Evolutionary conservation across 2,888 invertebrate genomes (phyloP).

Genomic region (Sepioteuthis lessoniana): DNA sequence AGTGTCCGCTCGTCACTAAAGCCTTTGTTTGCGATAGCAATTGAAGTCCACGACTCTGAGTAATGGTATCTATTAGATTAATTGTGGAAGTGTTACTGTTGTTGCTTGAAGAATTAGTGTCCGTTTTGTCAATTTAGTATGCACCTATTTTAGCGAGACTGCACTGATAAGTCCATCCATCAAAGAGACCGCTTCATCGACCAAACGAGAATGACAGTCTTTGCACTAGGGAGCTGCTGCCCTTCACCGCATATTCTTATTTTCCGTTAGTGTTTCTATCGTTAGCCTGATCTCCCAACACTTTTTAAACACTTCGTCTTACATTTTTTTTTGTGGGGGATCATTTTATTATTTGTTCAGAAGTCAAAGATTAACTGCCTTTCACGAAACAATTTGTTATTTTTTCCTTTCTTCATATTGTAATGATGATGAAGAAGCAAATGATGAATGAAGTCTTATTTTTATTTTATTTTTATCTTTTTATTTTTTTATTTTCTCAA

Average conservation of each 20-base stretch:
- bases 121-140: neutral
- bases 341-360: neutral
- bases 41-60: neutral
- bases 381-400: neutral
- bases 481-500: too few species aligned
- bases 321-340: too few species aligned
- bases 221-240: neutral
- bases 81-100: neutral
- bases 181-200: neutral
- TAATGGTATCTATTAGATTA: neutral
- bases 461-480: too few species aligned
- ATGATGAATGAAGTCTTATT: neutral
- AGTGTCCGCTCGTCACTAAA: neutral
- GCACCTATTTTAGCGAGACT: neutral
- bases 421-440: neutral
- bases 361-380: neutral
- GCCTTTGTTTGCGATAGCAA: neutral
- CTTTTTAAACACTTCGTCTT: too few species aligned
- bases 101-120: neutral
- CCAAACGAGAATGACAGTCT: neutral
- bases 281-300: too few species aligned
- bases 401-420: neutral
- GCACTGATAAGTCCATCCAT: neutral
- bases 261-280: neutral
- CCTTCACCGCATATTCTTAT: neutral